These are phyloP conservation scores for Tethea ocularis DNA, from an alignment of 2,888 invertebrate genomes.

Conservation along the genomic window DNA sequence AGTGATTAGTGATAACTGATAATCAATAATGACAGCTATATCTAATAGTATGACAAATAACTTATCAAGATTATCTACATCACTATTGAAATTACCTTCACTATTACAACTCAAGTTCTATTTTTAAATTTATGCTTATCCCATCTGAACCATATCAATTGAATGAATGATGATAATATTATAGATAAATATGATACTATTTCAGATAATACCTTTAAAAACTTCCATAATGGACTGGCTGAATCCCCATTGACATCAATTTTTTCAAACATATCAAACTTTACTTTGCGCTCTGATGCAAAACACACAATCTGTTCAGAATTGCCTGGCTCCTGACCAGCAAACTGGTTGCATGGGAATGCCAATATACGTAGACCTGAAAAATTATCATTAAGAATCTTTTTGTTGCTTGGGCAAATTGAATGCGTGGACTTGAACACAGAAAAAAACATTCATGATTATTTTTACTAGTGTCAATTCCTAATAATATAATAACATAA, in stretches of 20 bases:
- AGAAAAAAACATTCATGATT: too few relatives aligned
- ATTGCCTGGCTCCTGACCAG: conserved; percentile 87
- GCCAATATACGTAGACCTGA: conserved; percentile 90
- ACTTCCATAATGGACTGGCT: conserved; percentile 87
- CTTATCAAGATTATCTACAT: neutral
- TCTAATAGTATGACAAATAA: neutral
- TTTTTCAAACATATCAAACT: conserved; percentile 88
- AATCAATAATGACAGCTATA: conserved; percentile 11
- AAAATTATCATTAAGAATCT: conserved; percentile 21
- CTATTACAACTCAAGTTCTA: too few relatives aligned
- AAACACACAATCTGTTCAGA: conserved; percentile 86
- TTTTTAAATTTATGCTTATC: neutral
- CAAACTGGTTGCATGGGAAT: conserved; percentile 95
- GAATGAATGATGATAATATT: neutral
- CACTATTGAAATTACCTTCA: neutral
- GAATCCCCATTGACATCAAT: conserved; percentile 87
- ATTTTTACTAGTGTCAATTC: too few relatives aligned
- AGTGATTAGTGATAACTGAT: conserved; percentile 4
- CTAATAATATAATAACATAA: too few relatives aligned
- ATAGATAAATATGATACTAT: too few relatives aligned
- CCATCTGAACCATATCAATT: neutral
- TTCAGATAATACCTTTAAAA: conserved; percentile 78
- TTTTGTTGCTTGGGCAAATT: neutral
- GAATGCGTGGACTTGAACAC: too few relatives aligned
- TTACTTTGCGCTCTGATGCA: conserved; percentile 84